phyloP scores from a whole-genome alignment of 2,113 vertebrate species.

The Psettodes erumei region DNA sequence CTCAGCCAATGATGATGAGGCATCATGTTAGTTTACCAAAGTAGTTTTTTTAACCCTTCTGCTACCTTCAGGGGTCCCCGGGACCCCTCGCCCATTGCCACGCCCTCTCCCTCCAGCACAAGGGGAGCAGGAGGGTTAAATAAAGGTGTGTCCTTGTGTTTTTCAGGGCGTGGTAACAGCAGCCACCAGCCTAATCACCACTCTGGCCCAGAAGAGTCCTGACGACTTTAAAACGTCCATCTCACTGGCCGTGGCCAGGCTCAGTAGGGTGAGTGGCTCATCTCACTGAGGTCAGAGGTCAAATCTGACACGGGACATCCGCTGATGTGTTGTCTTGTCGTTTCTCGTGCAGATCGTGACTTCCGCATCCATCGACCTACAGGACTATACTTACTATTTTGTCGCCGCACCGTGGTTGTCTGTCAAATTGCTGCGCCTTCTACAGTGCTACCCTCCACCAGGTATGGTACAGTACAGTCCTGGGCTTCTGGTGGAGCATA shows the following conservation, averaged over 20 bases:
- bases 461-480: constrained; percentile 46
- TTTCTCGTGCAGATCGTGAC: constrained; percentile 85
- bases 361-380: constrained; percentile 90
- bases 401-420: constrained; percentile 92
- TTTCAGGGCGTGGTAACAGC: constrained; percentile 90
- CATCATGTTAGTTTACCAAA: too few relatives aligned
- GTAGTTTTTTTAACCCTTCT: too few relatives aligned
- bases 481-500: too few relatives aligned
- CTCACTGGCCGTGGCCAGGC: constrained; percentile 87
- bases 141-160: neutral
- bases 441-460: constrained; percentile 89
- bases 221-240: constrained; percentile 92
- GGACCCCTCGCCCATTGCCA: too few relatives aligned
- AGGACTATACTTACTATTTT: constrained; percentile 93
- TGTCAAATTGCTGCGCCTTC: constrained; percentile 87
- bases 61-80: too few relatives aligned
- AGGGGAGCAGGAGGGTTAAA: neutral
- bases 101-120: too few relatives aligned
- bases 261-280: constrained; percentile 84
- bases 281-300: neutral
- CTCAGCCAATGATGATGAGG: too few relatives aligned
- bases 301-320: neutral
- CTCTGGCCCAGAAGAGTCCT: constrained; percentile 90
- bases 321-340: neutral
- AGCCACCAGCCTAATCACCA: constrained; percentile 88